Conservation (phyloP, 2,797 vertebrate genomes). For the Semotilus atromaculatus region DNA sequence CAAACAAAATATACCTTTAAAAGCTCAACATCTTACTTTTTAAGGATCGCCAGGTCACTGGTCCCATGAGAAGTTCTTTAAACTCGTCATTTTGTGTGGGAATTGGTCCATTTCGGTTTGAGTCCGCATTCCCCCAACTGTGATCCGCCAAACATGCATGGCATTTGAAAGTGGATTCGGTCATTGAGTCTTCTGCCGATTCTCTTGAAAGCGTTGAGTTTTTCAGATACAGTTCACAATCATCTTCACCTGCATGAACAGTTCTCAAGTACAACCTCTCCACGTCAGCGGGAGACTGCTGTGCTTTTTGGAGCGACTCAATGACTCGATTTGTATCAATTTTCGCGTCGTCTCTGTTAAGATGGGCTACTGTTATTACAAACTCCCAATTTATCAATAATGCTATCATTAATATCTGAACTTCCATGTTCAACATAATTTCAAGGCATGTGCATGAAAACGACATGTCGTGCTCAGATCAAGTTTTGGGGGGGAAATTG, state of each 20-base stretch:
- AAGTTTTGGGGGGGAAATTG: accelerated
- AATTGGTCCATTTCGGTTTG: too few species aligned
- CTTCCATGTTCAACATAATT: neutral
- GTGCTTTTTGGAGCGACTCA: neutral
- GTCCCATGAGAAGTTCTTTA: neutral
- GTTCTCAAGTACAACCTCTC: neutral
- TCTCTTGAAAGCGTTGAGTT: neutral
- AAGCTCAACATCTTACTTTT: neutral
- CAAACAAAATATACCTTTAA: neutral
- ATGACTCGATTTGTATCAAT: neutral
- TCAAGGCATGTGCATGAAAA: neutral
- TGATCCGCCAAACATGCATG: neutral
- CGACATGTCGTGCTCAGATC: too few species aligned
- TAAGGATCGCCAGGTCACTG: neutral
- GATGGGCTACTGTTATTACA: slow-evolving; percentile 27
- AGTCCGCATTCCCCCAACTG: neutral
- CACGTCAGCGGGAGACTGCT: neutral
- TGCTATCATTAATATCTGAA: neutral
- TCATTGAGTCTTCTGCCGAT: neutral
- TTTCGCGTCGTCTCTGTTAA: neutral
- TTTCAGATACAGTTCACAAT: neutral
- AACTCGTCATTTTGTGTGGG: neutral
- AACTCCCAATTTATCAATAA: slow-evolving; percentile 33
- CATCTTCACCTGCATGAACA: neutral
- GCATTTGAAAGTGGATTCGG: neutral